A percentile compares a stretch with the other conserved stretches of the same genome.
These are phyloP conservation scores for Plecturocebus donacophilus DNA, from an alignment of 2,113 vertebrate species.

Conservation along the genomic window DNA sequence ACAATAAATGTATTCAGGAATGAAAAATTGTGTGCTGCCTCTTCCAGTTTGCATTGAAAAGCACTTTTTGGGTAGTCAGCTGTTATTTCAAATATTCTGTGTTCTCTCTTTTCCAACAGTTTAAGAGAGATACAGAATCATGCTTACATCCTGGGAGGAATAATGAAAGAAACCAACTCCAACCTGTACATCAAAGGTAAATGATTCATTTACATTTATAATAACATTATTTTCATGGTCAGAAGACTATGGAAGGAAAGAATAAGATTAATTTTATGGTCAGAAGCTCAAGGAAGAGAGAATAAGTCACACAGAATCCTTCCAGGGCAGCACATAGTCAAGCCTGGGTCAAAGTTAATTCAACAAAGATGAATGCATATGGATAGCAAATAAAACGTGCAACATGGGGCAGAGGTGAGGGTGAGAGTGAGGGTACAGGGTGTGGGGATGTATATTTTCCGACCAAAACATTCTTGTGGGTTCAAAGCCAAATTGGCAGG, in stretches of 20 bases:
- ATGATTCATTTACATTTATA: neutral
- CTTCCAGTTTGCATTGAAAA: constrained; percentile 12
- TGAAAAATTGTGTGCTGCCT: neutral
- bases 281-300: neutral
- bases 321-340: neutral
- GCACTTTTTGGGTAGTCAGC: neutral
- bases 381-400: constrained; percentile 34
- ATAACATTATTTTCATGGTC: neutral
- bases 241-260: neutral
- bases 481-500: constrained; percentile 71
- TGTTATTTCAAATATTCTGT: neutral
- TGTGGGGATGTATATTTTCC: constrained; percentile 45
- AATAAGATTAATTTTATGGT: neutral
- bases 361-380: constrained; percentile 37
- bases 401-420: neutral
- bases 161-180: neutral
- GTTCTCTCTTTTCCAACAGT: neutral
- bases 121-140: constrained; percentile 12
- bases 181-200: constrained; percentile 3
- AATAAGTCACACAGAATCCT: constrained; percentile 43
- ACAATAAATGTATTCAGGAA: neutral
- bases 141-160: neutral
- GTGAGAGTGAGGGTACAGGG: neutral
- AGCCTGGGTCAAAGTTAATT: constrained; percentile 39
- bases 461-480: constrained; percentile 20